Evolutionary conservation across 2,888 invertebrate species (phyloP).

Genomic region (Tineola bisselliella): DNA sequence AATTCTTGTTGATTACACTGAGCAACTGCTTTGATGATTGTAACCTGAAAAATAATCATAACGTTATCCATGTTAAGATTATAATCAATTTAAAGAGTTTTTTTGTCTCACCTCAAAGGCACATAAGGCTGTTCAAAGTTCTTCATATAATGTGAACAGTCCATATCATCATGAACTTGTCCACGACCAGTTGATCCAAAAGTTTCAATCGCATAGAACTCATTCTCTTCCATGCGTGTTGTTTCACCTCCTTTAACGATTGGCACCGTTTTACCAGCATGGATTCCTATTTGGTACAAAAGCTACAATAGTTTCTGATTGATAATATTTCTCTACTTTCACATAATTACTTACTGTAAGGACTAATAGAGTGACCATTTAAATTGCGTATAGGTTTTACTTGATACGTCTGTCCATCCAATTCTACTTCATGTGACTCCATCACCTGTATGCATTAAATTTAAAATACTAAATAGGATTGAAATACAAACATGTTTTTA

Average conservation of each 20-base stretch:
- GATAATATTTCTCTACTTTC: background rate
- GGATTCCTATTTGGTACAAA: constrained; percentile 69
- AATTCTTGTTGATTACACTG: constrained; percentile 94
- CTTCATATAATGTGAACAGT: constrained; percentile 99
- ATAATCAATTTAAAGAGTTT: no score
- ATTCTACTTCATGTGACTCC: constrained; percentile 98
- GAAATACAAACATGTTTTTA: no score
- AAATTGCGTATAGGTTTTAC: constrained; percentile 98
- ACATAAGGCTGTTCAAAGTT: constrained; percentile 94
- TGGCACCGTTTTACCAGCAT: constrained; percentile 98
- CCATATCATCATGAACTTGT: constrained; percentile 98
- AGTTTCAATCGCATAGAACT: constrained; percentile 99
- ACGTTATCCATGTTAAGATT: no score
- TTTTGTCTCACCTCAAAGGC: constrained; percentile 75
- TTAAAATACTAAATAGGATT: no score
- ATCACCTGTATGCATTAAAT: constrained; percentile 73
- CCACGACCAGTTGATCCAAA: constrained; percentile 98
- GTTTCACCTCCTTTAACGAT: constrained; percentile 99
- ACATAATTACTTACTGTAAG: constrained; percentile 79
- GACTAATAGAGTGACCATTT: constrained; percentile 99
- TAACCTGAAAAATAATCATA: constrained; percentile 71
- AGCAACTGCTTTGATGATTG: constrained; percentile 93
- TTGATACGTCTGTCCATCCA: constrained; percentile 95
- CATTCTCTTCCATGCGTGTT: constrained; percentile 98
- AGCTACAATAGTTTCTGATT: no score